These are phyloP conservation scores for Heloderma charlesbogerti DNA, from an alignment of 2,113 vertebrate genomes.

Conservation along the genomic window DNA sequence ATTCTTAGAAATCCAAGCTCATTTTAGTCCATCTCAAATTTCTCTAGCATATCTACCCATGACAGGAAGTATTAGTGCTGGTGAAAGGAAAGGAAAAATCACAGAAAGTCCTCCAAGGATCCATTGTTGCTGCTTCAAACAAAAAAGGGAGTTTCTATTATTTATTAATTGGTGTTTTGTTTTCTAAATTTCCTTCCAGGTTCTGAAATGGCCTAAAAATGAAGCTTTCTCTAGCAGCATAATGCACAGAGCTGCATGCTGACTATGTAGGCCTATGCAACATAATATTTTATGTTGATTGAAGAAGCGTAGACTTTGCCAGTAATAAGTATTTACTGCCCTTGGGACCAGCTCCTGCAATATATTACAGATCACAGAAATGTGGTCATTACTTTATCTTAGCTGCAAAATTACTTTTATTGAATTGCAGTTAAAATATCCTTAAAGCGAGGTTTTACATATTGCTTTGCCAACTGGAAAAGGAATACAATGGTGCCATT, in stretches of 20 bases:
- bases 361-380: slow-evolving; percentile 56
- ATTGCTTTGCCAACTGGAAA: neutral
- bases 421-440: slow-evolving; percentile 55
- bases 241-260: slow-evolving; percentile 30
- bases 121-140: neutral
- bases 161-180: slow-evolving; percentile 44
- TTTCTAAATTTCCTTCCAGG: slow-evolving; percentile 37
- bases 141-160: neutral
- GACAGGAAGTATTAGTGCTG: neutral
- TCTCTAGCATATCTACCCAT: neutral
- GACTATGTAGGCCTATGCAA: slow-evolving; percentile 11
- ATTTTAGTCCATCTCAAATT: too few species aligned
- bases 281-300: slow-evolving; percentile 50
- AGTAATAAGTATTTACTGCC: slow-evolving; percentile 47
- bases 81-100: neutral
- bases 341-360: slow-evolving; percentile 41
- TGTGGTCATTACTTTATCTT: slow-evolving; percentile 61
- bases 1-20: too few species aligned
- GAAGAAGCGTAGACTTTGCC: slow-evolving; percentile 27
- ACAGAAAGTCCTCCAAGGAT: neutral
- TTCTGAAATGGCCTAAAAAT: slow-evolving; percentile 56
- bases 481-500: slow-evolving; percentile 1
- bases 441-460: neutral
- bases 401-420: slow-evolving; percentile 59
- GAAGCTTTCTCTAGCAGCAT: slow-evolving; percentile 40